These are phyloP conservation scores for Nephrotoma flavescens DNA, from an alignment of 2,888 invertebrate genomes.

Conservation along the genomic window DNA sequence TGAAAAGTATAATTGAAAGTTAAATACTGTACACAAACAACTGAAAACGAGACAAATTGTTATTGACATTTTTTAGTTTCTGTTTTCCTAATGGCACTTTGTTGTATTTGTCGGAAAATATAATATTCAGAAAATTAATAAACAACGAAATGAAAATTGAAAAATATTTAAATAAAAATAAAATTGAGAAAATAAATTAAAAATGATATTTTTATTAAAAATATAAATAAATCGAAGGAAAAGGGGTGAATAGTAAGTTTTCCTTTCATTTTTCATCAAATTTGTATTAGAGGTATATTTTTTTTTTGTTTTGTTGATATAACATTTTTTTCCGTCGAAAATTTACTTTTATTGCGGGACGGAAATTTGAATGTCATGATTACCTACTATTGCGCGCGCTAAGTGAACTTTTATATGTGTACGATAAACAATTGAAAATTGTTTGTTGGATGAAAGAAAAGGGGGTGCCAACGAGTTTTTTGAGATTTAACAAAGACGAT, in stretches of 20 bases:
- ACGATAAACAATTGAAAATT: background rate
- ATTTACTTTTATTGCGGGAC: background rate
- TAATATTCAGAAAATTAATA: background rate
- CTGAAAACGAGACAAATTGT: background rate
- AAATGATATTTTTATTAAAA: background rate
- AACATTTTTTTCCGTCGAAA: background rate
- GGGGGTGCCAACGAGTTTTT: background rate
- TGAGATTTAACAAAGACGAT: background rate
- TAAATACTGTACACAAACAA: background rate
- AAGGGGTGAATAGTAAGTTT: background rate
- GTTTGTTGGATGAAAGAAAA: background rate
- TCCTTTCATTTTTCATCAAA: background rate
- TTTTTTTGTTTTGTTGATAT: background rate
- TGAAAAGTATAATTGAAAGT: background rate
- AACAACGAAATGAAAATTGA: background rate
- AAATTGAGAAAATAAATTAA: background rate
- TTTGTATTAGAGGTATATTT: background rate
- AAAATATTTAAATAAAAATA: background rate
- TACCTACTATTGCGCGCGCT: background rate
- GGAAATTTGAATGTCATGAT: background rate
- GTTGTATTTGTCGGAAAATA: background rate
- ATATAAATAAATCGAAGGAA: background rate
- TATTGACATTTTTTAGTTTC: background rate
- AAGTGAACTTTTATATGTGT: background rate
- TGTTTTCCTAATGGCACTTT: background rate